Base-by-base conservation (phyloP, 2,797 vertebrate species). In the Labroides dimidiatus region DNA sequence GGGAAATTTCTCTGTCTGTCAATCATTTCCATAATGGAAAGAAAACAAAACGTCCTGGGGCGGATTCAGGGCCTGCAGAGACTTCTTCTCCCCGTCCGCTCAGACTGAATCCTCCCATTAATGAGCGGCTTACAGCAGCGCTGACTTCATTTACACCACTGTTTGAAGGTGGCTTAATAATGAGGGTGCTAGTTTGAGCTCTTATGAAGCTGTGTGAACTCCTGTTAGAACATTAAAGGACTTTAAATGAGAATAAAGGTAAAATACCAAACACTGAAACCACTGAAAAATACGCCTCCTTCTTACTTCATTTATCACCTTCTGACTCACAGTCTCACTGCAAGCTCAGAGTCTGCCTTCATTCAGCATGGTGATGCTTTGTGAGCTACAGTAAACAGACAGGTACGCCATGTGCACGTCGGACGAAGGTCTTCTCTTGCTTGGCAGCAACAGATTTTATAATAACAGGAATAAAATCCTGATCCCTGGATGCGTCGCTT, bases 1-100 rank as follows among this genome's bases (percentile, higher is more conserved):
- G 42, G 57, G 27, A 53, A 68, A 76, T 82, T 78, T 56, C 17
- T 5, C 63, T 33, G 69, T 50, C 69, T 81, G 89, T 86, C 90
- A 87, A 78, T 93, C 77, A 84, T 65, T 57, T 65, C 13, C 10
- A 20, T 84, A 84, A 90, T 71, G 74, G 77, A 64, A 64, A 84
- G 76, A 65, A 84, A 75, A 70, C 72, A 27, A 43, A 49, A 73
- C 4, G 65, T 84, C 84, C 60, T 11, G 36, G 52, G 72, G 80
- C 47, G 9, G 61, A 17, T 59, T 13, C 2, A 6, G 1, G 41
- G 72, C 78, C 86, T 19, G 51, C 23, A 5, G 88, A 77, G 77
- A 69, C 39, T 57, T 65, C 64, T 54, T 17, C 59, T 43, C 43
- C 65, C 59, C 69, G 27, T 41, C 47, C 71, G 19, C 33, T 12